phyloP scores from a whole-genome alignment of 2,113 vertebrate genomes.

The Macrotis lagotis region DNA sequence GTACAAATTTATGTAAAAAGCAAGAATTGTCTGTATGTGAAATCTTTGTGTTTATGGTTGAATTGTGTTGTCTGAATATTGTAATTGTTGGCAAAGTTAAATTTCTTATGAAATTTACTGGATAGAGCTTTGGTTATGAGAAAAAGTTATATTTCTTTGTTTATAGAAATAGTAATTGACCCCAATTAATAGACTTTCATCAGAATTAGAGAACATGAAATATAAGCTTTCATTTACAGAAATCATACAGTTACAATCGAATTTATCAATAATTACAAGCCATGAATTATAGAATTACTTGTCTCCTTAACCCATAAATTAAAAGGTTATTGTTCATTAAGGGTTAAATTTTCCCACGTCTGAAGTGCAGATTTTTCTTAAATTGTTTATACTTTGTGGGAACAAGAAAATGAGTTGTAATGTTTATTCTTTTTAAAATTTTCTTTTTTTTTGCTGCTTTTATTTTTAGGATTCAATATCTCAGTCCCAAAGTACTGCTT shows the following conservation, averaged over 20 bases:
- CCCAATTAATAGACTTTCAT: not conserved
- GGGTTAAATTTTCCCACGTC: not conserved
- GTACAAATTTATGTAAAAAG: not conserved
- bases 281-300: not conserved
- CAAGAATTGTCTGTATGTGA: not conserved
- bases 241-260: not conserved
- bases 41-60: not conserved
- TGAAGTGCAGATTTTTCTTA: not conserved
- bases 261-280: not conserved
- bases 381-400: not conserved
- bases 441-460: not conserved
- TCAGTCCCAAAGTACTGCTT: constrained; percentile 58
- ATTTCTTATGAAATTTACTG: not conserved
- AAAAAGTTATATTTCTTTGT: not conserved
- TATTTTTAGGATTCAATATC: constrained; percentile 67
- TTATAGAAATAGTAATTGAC: not conserved
- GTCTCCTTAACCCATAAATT: not conserved
- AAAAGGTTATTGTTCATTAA: not conserved
- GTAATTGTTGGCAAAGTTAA: not conserved
- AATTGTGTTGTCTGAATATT: not conserved
- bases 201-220: constrained; percentile 7
- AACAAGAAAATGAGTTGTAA: not conserved
- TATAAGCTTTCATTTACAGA: not conserved
- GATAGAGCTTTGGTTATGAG: not conserved
- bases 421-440: not conserved